A percentile compares a stretch with the other conserved stretches of the same genome.
phyloP scores from a whole-genome alignment of 2,113 vertebrate species.

The Halichoerus grypus region DNA sequence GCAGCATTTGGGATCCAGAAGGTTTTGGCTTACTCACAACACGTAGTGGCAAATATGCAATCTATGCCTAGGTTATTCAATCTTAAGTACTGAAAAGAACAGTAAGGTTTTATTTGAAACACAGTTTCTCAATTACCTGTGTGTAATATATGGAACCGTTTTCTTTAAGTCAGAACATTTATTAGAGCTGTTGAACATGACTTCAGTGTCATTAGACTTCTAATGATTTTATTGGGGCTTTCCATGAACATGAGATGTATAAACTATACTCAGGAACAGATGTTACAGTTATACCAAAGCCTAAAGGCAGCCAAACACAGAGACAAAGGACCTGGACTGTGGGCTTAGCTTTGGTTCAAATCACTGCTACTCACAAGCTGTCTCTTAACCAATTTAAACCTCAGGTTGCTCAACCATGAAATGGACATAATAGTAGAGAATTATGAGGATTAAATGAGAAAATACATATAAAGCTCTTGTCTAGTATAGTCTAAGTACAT shows the following conservation, averaged over 20 bases:
- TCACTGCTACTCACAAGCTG: not conserved
- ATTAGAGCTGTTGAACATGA: not conserved
- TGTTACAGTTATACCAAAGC: not conserved
- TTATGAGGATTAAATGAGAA: not conserved
- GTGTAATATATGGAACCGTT: not conserved
- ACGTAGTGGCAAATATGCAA: not conserved
- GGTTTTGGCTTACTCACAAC: not conserved
- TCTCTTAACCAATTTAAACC: not conserved
- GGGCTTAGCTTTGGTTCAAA: not conserved
- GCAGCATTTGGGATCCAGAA: not conserved
- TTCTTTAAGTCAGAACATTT: not conserved
- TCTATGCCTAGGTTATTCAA: not conserved
- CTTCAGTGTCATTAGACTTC: conserved; percentile 34
- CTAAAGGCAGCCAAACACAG: not conserved
- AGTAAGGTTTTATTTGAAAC: conserved; percentile 15
- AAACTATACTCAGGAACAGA: not conserved
- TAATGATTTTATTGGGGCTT: not conserved
- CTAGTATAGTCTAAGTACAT: not conserved
- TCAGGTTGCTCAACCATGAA: not conserved
- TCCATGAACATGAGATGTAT: not conserved
- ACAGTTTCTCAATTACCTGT: conserved; percentile 11
- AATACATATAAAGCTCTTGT: not conserved
- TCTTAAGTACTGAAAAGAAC: conserved; percentile 7
- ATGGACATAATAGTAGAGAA: not conserved
- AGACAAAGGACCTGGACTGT: not conserved